These are phyloP conservation scores for Crotalus helleri DNA, from an alignment of 2,113 vertebrate species.

Conservation along the genomic window DNA sequence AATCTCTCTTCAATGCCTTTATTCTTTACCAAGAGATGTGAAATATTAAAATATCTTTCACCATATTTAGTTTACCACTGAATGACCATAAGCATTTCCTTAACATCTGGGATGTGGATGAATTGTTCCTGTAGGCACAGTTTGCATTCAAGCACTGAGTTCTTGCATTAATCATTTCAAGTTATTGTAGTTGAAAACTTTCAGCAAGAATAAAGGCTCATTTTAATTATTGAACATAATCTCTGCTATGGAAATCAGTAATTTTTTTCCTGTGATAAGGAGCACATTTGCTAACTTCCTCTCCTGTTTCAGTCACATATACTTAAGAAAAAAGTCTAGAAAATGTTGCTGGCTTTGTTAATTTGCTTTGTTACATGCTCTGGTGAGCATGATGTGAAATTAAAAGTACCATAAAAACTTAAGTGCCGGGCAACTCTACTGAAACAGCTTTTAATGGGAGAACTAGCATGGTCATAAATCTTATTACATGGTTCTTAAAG, in stretches of 20 bases:
- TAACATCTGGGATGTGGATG: not conserved
- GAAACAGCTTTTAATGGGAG: slow-evolving; percentile 65
- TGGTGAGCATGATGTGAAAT: slow-evolving; percentile 74
- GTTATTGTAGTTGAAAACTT: slow-evolving; percentile 1
- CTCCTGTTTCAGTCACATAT: slow-evolving; percentile 37
- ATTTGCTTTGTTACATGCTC: slow-evolving; percentile 68
- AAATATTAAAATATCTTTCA: not conserved
- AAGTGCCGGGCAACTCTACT: slow-evolving; percentile 67
- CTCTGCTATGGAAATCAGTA: slow-evolving; percentile 22
- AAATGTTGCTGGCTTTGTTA: slow-evolving; percentile 46
- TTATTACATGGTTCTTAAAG: slow-evolving; percentile 57
- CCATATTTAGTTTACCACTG: not conserved
- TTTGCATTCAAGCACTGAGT: not conserved
- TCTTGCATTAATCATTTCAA: not conserved
- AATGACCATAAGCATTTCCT: not conserved
- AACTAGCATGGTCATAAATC: slow-evolving; percentile 65
- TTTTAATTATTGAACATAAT: slow-evolving; percentile 15
- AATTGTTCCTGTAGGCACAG: not conserved
- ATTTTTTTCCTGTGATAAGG: slow-evolving; percentile 36
- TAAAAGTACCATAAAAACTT: slow-evolving; percentile 69
- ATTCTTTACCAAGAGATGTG: not conserved
- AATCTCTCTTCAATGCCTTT: not conserved
- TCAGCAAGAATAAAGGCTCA: not conserved
- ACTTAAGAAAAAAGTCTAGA: slow-evolving; percentile 31
- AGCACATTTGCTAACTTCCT: slow-evolving; percentile 24